Evolutionary conservation across 2,797 vertebrate species (phyloP), one percentile per base, ranked within the genome.

Genomic region (Oophaga sylvatica): DNA sequence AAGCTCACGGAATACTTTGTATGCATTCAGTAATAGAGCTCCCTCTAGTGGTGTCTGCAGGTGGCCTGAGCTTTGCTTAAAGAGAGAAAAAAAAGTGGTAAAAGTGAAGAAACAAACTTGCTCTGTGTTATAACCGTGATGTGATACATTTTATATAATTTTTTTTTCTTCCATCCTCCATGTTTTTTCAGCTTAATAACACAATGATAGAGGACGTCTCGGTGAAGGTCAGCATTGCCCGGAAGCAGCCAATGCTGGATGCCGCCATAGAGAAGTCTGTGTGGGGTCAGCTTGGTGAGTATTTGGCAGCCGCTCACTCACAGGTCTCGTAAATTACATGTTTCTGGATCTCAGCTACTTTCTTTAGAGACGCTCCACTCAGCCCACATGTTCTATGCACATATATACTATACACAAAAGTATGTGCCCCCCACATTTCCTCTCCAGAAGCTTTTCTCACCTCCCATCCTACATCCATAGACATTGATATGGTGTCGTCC

Each of bases 241-340:
- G 97, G 87, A 98, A 98, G 88, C 97, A 98, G 93, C 97, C 97
- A 62, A 97, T 98, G 97, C 92, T 98, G 90, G 97, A 98, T 0
- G 97, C 95, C 0, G 97, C 97, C 87, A 96, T 95, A 0, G 97
- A 96, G 82, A 98, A 97, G 89, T 98, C 97, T 4, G 93, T 97
- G 63, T 98, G 97, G 97, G 97, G 96, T 22, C 96, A 95, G 26
- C 93, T 98, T 17, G 97, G 97, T 98, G 95, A 93, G 93, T 88
- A 77, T 59, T 31, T 0, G 0, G 0, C 0, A 17, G 29, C n/a
- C 1, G 6, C 53, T 60, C 31, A 13, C 41, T n/a, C 11, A 16
- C 65, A 13, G 22, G 10, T 35, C 67, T 35, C 41, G 11, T 22
- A 31, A 35, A 0, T 2, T 13, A 41, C 35, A 31, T 16, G 6